Evolutionary conservation across 1,140 invertebrate species (phyloP), one percentile per base, ranked within the genome.

Genomic region (Pachypeltis micranthus): DNA sequence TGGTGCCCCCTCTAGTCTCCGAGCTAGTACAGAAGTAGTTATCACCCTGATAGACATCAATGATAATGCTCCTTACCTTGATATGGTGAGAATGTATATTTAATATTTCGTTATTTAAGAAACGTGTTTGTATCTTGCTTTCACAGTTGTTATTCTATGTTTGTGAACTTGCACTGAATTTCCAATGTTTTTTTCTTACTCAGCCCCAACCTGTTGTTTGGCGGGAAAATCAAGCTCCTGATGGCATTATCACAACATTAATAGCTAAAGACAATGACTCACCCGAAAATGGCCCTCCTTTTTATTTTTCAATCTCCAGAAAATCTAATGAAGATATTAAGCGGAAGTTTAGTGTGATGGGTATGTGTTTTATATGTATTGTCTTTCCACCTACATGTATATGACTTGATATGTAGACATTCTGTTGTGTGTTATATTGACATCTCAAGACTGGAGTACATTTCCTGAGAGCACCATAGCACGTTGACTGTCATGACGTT

Each of bases 61-160:
- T 71, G 91, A 95, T 70, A 94, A 94, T 74, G 86, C 87, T 0
- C 91, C 92, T 0, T 88, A 85, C 71, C 76, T 95, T 57, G 84
- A 88, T 63, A 87, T 88, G 70, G 80, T 83, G 75, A 81, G 80
- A n/a, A n/a, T n/a, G n/a, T n/a, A n/a, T n/a, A n/a, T n/a, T n/a
- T n/a, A n/a, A n/a, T n/a, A n/a, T 78, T 16, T 51, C 47, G 23
- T 29, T 34, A 10, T 65, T 64, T 23, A 47, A 59, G 19, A 12
- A 59, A 29, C 63, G 44, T 4, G 25, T 16, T 23, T 64, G 25
- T 51, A 16, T 28, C 10, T 19, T 7, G 19, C 25, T 3, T 10
- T 28, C 59, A 44, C n/a, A 12, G 39, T 24, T 2, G 2, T 16
- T 31, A 10, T 29, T 7, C 10, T 34, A 12, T 14, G 12, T 12